Base-by-base conservation (phyloP, 2,888 invertebrate species). In the Poecilobothrus nobilitatus region DNA sequence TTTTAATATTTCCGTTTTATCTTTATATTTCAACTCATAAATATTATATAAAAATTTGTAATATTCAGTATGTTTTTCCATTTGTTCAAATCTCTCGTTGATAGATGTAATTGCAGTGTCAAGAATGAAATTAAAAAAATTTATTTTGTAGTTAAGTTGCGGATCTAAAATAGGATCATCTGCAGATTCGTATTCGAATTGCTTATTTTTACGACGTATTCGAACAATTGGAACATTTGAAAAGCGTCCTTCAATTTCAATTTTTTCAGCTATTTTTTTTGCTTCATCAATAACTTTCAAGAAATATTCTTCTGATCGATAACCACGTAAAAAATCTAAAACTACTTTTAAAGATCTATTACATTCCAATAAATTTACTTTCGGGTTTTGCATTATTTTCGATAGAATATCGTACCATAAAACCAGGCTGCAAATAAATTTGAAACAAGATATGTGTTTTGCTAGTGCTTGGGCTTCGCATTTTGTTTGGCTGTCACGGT, bases 41-140 rank as follows among this genome's bases (percentile, higher is more conserved):
- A 64, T 33, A 64, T 64, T 64, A 64, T 64, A 64, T 64, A 64
- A 33, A 64, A 64, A 64, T 64, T 33, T 18, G 33, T 33, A 64
- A 33, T 64, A 33, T 18, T 33, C 64, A 64, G 27, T 33, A 64
- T 64, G 64, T 33, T 33, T 18, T 64, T 64, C 64, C 15, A 64
- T 27, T 33, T 64, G 64, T 18, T 33, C 64, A 64, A 64, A 64
- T 33, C 64, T 27, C 33, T 64, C 64, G 33, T 27, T 33, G 64
- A 64, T 64, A 18, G 64, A 64, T 33, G 33, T 64, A 33, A 64
- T 64, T 12, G 64, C 64, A 33, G 15, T 27, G 33, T 64, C 64
- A 27, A 64, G 15, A 64, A 64, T 64, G 27, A 33, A 33, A 64
- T 64, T 33, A 64, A 33, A 64, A 64, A 64, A 64, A 64, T 15